Evolutionary conservation across 2,113 vertebrate genomes (phyloP), one percentile per base, ranked within the genome.

Genomic region (Sylvicapra grimmia): DNA sequence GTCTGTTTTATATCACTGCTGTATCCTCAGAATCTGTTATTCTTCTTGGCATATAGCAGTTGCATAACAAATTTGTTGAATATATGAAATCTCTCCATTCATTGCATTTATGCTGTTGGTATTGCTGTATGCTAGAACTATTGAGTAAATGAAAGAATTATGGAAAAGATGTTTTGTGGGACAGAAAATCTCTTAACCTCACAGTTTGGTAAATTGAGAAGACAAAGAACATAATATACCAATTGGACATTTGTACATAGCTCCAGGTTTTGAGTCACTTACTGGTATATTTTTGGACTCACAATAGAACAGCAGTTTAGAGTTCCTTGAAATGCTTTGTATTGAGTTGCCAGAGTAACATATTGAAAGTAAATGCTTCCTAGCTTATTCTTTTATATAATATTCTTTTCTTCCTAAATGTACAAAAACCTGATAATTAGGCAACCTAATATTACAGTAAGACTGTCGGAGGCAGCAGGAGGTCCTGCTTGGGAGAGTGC

Each of bases 261-360:
- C 15, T 85, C 21, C 29, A 86, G 59, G 29, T 90, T 95, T 56
- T 47, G 53, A 85, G 80, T 97, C n/a, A 63, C 53, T 92, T 65
- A 47, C 58, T 63, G 12, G 16, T 83, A 11, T 96, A 25, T 92
- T 72, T 90, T 56, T 68, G 72, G 25, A 56, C 33, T 94, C 86
- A 65, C 0, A 90, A 3, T 86, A 63, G 44, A 53, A 89, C n/a
- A 94, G 44, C 85, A 83, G 40, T 86, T 63, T 77, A 53, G 65
- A 89, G 40, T 85, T 96, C 40, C 95, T 95, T 94, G 44, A 94
- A 59, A 29, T 94, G 90, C 54, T 93, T 90, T 96, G 51, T 92
- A 51, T 44, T 85, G 68, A 94, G 77, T 44, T 90, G 96, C 75
- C 6, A 16, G 75, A 92, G 44, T 72, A n/a, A 56, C 19, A 63